A percentile compares a stretch with the other conserved stretches of the same genome.
phyloP scores from a whole-genome alignment of 2,113 vertebrate species.

The Paracanthobrama guichenoti region DNA sequence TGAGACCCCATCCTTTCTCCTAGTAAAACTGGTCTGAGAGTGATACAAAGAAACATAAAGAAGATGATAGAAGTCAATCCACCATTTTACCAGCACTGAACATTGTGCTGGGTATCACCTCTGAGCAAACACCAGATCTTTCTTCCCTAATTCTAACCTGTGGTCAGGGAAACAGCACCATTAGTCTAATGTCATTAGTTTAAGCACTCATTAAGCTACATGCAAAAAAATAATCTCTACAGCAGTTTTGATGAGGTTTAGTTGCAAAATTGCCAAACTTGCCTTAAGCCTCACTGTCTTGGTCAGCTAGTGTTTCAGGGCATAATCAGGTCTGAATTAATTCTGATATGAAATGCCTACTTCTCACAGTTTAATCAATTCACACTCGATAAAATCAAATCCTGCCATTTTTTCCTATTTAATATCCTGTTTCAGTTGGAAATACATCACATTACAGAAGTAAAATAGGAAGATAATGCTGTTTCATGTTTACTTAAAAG shows the following conservation, averaged over 20 bases:
- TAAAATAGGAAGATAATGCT: not conserved
- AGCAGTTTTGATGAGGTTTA: not conserved
- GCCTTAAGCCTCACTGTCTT: slow-evolving; percentile 1
- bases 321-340: slow-evolving; percentile 1
- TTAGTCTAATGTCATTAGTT: not conserved
- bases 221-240: not conserved
- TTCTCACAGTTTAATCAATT: not conserved
- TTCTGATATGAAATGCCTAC: not conserved
- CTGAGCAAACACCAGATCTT: slow-evolving; percentile 1
- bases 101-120: not conserved
- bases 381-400: slow-evolving; percentile 6
- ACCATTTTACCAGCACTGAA: not conserved
- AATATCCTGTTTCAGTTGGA: slow-evolving; percentile 20
- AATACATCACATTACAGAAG: not conserved
- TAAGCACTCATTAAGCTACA: not conserved
- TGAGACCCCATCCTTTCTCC: not conserved
- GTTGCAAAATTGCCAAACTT: not conserved
- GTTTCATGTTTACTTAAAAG: not conserved
- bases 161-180: not conserved
- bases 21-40: not conserved
- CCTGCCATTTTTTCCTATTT: not conserved
- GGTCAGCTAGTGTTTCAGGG: slow-evolving; percentile 20
- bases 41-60: not conserved
- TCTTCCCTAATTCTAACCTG: not conserved
- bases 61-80: not conserved